A percentile compares a stretch with the other conserved stretches of the same genome.
These are phyloP conservation scores for Falco berigora DNA, from an alignment of 2,797 vertebrate genomes.

Conservation along the genomic window DNA sequence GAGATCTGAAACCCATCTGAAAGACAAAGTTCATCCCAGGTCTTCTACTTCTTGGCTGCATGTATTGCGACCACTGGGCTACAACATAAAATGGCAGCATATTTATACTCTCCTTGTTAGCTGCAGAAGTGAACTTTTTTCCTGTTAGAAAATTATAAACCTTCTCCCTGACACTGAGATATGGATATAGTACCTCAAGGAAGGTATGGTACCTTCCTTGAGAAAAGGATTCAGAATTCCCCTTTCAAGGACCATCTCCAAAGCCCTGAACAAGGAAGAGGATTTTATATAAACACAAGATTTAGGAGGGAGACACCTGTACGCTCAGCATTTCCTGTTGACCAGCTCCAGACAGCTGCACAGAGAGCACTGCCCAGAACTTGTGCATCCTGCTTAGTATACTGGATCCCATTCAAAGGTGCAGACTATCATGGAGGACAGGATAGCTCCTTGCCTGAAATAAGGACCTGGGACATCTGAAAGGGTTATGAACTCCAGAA, in stretches of 20 bases:
- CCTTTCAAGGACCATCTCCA: not conserved
- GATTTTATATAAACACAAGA: not conserved
- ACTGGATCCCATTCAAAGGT: not conserved
- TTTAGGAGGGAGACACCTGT: not conserved
- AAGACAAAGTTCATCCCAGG: not conserved
- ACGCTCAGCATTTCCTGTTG: not conserved
- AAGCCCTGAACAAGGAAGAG: not conserved
- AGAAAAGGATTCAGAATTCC: not conserved
- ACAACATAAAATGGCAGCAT: not conserved
- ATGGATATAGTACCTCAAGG: not conserved
- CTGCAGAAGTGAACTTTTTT: not conserved
- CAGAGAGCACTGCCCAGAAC: not conserved
- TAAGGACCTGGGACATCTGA: not conserved
- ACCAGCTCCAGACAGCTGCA: not conserved
- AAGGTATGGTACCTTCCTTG: not conserved
- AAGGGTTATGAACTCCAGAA: not conserved
- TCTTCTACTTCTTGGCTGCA: not conserved
- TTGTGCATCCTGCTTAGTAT: not conserved
- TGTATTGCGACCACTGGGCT: not conserved
- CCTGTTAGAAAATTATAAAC: not conserved
- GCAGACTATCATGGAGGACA: not conserved
- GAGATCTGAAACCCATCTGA: not conserved
- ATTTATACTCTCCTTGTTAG: not conserved
- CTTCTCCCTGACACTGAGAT: not conserved
- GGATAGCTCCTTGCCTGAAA: not conserved